These are phyloP conservation scores for Crambe crambe DNA, from an alignment of 37 sponge, comb jelly and placozoan genomes.

Conservation along the genomic window DNA sequence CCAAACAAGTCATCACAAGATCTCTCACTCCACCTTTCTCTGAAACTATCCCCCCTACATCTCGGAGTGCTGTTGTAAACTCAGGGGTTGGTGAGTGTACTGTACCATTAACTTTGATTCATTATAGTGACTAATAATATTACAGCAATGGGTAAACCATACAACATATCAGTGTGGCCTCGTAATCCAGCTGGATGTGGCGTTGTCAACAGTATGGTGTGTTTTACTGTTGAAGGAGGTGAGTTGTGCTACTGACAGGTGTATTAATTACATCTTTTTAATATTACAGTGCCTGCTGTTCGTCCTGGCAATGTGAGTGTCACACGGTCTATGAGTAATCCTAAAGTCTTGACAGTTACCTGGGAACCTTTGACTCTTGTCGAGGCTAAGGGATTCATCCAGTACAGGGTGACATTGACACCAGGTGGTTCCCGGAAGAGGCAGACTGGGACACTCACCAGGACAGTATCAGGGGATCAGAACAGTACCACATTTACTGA, in stretches of 20 bases:
- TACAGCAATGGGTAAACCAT: neutral
- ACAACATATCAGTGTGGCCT: neutral
- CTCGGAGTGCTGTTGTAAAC: too few relatives aligned
- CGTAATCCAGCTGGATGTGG: conserved; percentile 23
- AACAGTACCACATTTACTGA: neutral
- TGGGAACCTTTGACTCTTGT: conserved; percentile 27
- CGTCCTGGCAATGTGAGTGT: conserved; percentile 18
- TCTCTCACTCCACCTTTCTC: too few relatives aligned
- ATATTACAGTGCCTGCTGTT: neutral
- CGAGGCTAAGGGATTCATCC: conserved; percentile 29
- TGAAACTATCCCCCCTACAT: too few relatives aligned
- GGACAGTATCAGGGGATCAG: neutral
- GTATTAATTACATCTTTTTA: neutral
- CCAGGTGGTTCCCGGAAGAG: conserved; percentile 7
- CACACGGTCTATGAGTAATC: neutral
- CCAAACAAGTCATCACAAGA: neutral
- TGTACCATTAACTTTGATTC: neutral
- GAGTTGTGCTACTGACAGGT: neutral
- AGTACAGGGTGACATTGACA: conserved; percentile 4
- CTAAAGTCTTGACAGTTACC: conserved; percentile 16
- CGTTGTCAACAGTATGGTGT: neutral
- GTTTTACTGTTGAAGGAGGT: conserved; percentile 35
- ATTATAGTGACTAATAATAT: neutral
- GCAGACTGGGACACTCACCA: neutral
- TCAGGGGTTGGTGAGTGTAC: neutral